These are phyloP conservation scores for Oeneis ivallda DNA, from an alignment of 2,888 invertebrate genomes.

Conservation along the genomic window DNA sequence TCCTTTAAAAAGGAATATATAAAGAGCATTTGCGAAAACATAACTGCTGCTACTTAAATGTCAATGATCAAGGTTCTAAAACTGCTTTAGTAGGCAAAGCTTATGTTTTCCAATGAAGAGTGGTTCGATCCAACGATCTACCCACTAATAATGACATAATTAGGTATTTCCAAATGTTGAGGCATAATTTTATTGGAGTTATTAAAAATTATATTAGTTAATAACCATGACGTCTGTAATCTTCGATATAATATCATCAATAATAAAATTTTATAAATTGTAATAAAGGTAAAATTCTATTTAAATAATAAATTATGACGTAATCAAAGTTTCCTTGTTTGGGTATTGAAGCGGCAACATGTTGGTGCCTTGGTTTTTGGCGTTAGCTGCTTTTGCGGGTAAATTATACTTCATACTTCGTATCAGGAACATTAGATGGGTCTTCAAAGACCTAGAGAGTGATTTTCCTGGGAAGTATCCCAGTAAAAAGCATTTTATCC, in stretches of 20 bases:
- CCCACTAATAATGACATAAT: too few relatives aligned
- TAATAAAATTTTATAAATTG: constrained; percentile 19
- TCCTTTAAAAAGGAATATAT: too few relatives aligned
- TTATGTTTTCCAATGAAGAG: too few relatives aligned
- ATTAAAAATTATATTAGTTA: background rate
- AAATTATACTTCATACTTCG: background rate
- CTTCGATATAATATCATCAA: background rate
- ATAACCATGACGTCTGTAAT: background rate
- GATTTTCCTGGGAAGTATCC: too few relatives aligned
- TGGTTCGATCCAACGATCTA: too few relatives aligned
- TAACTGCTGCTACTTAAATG: too few relatives aligned
- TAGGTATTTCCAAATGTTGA: background rate
- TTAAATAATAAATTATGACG: constrained; percentile 1
- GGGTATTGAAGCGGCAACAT: background rate
- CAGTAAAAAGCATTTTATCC: too few relatives aligned
- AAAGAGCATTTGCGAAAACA: too few relatives aligned
- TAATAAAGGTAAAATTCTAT: background rate
- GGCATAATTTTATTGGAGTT: background rate
- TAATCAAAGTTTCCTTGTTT: background rate
- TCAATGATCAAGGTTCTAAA: too few relatives aligned
- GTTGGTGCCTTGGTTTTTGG: constrained; percentile 8
- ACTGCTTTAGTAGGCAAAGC: too few relatives aligned
- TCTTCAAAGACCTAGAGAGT: too few relatives aligned
- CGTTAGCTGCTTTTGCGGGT: constrained; percentile 7
- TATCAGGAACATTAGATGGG: too few relatives aligned